These are phyloP conservation scores for Tuta absoluta DNA, from an alignment of 2,888 invertebrate genomes.

Conservation along the genomic window DNA sequence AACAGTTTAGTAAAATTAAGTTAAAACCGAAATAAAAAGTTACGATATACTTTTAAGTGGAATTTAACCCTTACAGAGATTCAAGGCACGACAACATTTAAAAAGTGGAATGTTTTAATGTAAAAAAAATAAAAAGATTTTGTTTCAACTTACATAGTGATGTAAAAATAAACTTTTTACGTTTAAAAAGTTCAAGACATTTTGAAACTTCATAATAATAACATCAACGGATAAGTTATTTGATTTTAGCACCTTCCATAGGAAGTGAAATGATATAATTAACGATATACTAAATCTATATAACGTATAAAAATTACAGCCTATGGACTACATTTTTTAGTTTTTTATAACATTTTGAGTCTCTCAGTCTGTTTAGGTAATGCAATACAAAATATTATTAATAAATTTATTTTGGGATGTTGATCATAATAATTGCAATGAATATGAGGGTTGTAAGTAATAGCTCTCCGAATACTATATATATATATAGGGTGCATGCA, in stretches of 20 bases:
- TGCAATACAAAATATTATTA: too few species aligned
- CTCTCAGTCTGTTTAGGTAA: too few species aligned
- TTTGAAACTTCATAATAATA: conserved; percentile 6
- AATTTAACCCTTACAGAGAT: conserved; percentile 36
- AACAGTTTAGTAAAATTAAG: too few species aligned
- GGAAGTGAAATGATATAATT: conserved; percentile 45
- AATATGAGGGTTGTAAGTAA: too few species aligned
- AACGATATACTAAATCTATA: conserved; percentile 14
- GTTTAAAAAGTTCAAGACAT: neutral
- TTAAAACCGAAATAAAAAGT: too few species aligned
- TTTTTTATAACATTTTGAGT: neutral
- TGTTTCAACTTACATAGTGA: neutral
- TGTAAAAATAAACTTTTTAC: neutral
- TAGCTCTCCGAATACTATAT: too few species aligned
- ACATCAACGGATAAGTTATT: conserved; percentile 14
- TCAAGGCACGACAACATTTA: conserved; percentile 43
- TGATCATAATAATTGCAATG: too few species aligned
- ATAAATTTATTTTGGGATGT: too few species aligned
- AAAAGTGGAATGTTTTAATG: conserved; percentile 6
- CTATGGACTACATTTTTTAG: neutral
- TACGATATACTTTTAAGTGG: neutral
- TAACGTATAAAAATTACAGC: neutral
- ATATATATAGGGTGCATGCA: too few species aligned
- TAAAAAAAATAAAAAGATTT: neutral
- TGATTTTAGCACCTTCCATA: conserved; percentile 59